Evolutionary conservation across 2,888 invertebrate species (phyloP).

Genomic region (Adela reaumurella): DNA sequence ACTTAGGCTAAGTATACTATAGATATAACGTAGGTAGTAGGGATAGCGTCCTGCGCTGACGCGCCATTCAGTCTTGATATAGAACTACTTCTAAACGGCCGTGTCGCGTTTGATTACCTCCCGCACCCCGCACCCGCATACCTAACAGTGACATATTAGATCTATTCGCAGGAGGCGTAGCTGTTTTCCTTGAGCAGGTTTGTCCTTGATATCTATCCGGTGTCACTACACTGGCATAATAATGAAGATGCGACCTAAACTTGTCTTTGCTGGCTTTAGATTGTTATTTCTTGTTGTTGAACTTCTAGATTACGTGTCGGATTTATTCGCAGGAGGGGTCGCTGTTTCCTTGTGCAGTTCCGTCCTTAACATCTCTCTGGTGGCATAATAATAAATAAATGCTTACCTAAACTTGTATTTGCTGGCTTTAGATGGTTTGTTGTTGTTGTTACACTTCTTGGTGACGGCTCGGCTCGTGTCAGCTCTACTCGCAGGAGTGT

Average conservation of each 20-base stretch:
- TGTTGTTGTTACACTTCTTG: slow-evolving; percentile 83
- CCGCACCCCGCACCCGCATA: no score
- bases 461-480: slow-evolving; percentile 78
- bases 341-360: slow-evolving; percentile 79
- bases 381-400: no score
- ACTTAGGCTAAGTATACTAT: no score
- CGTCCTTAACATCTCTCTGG: slow-evolving; percentile 77
- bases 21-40: no score
- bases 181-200: slow-evolving; percentile 77
- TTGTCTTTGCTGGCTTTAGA: slow-evolving; percentile 62
- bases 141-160: no score
- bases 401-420: no score
- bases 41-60: no score
- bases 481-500: slow-evolving; percentile 77
- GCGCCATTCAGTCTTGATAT: no score
- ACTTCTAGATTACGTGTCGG: slow-evolving; percentile 80
- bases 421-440: slow-evolving; percentile 60
- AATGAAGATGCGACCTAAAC: slow-evolving; percentile 35
- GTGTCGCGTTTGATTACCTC: no score
- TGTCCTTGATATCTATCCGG: slow-evolving; percentile 77
- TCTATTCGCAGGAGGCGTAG: slow-evolving; percentile 74
- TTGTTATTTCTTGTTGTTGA: slow-evolving; percentile 71
- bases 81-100: no score
- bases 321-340: slow-evolving; percentile 80
- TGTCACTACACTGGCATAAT: no score